A percentile compares a stretch with the other conserved stretches of the same genome.
Conservation (phyloP, 2,888 invertebrate species). For the Agonopterix alstromeriana region DNA sequence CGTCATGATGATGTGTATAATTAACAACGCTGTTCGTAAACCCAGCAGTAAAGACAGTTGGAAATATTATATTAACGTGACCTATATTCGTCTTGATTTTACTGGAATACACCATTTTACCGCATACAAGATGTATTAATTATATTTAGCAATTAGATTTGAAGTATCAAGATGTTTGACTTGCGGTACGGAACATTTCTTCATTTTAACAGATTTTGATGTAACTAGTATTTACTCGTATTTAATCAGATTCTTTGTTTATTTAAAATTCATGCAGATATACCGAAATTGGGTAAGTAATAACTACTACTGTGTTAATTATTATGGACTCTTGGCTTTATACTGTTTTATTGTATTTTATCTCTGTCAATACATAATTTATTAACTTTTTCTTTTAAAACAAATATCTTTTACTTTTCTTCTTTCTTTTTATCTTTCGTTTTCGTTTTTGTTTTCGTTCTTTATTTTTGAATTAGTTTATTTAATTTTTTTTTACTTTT, state of each 20-base stretch:
- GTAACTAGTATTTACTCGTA: constrained; percentile 27
- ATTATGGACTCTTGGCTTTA: too few relatives aligned
- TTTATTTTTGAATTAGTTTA: too few relatives aligned
- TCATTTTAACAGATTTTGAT: constrained; percentile 44
- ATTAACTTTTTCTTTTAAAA: too few relatives aligned
- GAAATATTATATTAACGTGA: constrained; percentile 8
- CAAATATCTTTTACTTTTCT: too few relatives aligned
- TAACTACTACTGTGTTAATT: too few relatives aligned
- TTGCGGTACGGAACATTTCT: constrained; percentile 59
- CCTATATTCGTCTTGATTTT: constrained; percentile 35
- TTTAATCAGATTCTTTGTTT: not conserved
- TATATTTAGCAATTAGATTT: constrained; percentile 68
- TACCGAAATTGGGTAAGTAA: too few relatives aligned
- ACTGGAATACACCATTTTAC: constrained; percentile 39
- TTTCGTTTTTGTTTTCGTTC: too few relatives aligned
- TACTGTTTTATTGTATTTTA: too few relatives aligned
- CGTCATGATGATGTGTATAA: not conserved
- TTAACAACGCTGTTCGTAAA: too few relatives aligned
- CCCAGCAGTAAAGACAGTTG: constrained; percentile 4
- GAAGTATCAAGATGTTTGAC: constrained; percentile 58
- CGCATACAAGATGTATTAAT: constrained; percentile 50
- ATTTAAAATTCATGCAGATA: not conserved
- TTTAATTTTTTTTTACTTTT: too few relatives aligned
- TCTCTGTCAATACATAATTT: too few relatives aligned
- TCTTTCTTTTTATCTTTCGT: too few relatives aligned